These are phyloP conservation scores for Dryococelus australis DNA, from an alignment of 2,888 invertebrate genomes.

Conservation along the genomic window DNA sequence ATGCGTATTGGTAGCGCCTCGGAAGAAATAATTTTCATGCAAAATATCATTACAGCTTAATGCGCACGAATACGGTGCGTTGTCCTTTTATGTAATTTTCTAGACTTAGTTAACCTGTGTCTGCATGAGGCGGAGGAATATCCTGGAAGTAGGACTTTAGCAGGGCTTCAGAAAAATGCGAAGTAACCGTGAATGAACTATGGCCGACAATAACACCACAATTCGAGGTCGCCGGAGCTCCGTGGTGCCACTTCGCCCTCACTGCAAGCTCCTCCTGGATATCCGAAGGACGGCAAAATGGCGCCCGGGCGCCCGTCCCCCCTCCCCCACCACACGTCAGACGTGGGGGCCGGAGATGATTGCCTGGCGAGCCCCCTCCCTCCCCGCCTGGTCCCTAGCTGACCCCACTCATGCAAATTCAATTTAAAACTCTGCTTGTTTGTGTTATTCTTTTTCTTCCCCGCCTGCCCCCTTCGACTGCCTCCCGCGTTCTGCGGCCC, in stretches of 20 bases:
- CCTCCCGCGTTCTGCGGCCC: not conserved
- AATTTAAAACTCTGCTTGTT: conserved; percentile 30
- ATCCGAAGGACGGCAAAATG: not conserved
- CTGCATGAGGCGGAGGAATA: no score
- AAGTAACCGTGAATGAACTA: not conserved
- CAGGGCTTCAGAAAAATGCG: no score
- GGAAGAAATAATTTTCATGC: no score
- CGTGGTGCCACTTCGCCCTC: no score
- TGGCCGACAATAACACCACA: not conserved
- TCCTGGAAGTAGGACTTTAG: no score
- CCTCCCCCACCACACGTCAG: not conserved
- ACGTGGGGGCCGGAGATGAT: not conserved
- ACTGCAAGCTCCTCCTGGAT: not conserved
- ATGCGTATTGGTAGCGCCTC: no score
- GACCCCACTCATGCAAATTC: conserved; percentile 25
- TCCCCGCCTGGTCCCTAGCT: not conserved
- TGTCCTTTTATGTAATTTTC: no score
- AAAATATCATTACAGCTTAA: no score
- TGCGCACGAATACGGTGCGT: no score
- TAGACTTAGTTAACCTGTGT: no score
- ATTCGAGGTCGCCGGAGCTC: not conserved
- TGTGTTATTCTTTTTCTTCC: conserved; percentile 27
- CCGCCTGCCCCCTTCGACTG: not conserved
- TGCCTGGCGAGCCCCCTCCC: not conserved
- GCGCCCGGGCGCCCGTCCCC: conserved; percentile 29